Base-by-base conservation (phyloP, 2,797 vertebrate genomes). In the Fistularia commersonii region DNA sequence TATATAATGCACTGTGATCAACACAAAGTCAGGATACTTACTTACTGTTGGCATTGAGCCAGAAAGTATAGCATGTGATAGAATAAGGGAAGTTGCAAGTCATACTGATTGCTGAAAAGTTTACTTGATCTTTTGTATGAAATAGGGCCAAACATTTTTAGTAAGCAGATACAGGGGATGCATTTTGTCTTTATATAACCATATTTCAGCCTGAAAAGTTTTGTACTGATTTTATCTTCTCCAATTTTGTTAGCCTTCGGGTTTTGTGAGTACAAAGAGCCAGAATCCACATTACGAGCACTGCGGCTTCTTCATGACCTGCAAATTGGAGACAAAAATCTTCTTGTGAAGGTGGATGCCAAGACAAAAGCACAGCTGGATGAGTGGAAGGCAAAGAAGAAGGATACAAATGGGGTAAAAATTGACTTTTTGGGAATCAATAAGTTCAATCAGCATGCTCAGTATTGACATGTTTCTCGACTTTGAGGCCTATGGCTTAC, bases 231-330 rank as follows among this genome's bases (percentile, higher is more conserved):
- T 1, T 61, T 60, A 42, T 3, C 7, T 10, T 58, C 11, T 42
- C 50, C 48, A 6, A 4, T 66, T 5, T 82, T 80, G 13, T 11
- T 81, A 99, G 97, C 97, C 2, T 99, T 99, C 82, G 97, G 97
- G 33, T 99, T 99, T 88, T 99, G 97, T 78, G 97, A 99, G 66
- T 99, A 99, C 79, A 99, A 98, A 73, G 97, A 99, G 72, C 97
- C 97, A 13, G 97, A 98, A 69, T 99, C 97, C 45, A 98, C 97
- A 0, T 82, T 99, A 14, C 90, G 97, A 58, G 90, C 97, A 1
- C 83, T 99, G 51, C 91, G 97, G 57, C 83, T 98, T 49, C 91
- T 99, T n/a, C 97, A 99, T 53, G 96, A 99, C 70, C 91, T 99
- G 34, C 93, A 93, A 72, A 95, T 99, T 53, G 97, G 95, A 76